These are phyloP conservation scores for Stichopus chloronotus DNA, from an alignment of 35 echinoderm and acorn worm species.

Conservation along the genomic window DNA sequence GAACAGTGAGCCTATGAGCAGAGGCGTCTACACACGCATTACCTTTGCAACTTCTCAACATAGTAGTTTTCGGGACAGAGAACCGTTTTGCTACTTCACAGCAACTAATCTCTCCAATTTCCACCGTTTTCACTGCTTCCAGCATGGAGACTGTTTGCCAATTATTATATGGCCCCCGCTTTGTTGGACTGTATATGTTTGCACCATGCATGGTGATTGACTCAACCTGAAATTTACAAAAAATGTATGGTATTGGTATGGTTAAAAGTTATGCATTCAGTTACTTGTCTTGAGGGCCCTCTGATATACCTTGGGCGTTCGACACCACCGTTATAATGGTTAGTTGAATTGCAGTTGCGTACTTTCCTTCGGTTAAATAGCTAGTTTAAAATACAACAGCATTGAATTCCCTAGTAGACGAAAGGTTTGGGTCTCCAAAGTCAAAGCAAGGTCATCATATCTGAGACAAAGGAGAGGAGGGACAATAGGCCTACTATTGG, in stretches of 20 bases:
- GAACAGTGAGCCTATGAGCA: neutral
- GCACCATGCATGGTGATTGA: constrained; percentile 41
- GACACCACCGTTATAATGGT: neutral
- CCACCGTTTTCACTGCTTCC: neutral
- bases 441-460: neutral
- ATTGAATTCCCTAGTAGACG: too few species aligned
- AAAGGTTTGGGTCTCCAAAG: too few species aligned
- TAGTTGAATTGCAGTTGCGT: neutral
- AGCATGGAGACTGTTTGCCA: neutral
- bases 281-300: too few species aligned
- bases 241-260: neutral
- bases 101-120: constrained; percentile 39
- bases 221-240: neutral
- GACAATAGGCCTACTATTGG: neutral
- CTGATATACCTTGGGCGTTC: too few species aligned
- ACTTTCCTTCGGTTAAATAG: too few species aligned
- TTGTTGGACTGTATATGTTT: neutral
- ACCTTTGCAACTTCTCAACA: constrained; percentile 11
- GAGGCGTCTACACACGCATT: neutral
- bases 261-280: neutral
- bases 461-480: neutral
- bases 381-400: too few species aligned
- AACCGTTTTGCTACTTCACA: constrained; percentile 31
- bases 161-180: constrained; percentile 28
- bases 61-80: constrained; percentile 6